Percentiles rank a stretch among this genome's conserved stretches.
These are phyloP conservation scores for Pollenia griseotomentosa DNA, from an alignment of 2,888 invertebrate species.

Conservation along the genomic window DNA sequence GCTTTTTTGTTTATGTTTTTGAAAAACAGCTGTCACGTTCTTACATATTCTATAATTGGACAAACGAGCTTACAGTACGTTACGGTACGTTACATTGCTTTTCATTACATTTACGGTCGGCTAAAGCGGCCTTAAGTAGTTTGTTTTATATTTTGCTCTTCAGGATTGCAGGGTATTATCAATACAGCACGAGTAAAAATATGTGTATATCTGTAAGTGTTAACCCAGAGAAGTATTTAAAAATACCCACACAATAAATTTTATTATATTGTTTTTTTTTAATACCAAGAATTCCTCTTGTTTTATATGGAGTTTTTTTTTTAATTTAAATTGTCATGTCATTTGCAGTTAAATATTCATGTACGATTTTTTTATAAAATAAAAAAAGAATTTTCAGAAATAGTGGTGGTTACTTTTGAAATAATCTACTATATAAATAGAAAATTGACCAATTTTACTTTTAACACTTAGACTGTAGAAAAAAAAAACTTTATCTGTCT, in stretches of 20 bases:
- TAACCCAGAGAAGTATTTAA: neutral
- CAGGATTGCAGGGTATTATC: neutral
- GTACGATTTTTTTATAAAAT: neutral
- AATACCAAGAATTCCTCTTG: slow-evolving; percentile 33
- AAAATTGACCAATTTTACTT: slow-evolving; percentile 27
- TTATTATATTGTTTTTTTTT: slow-evolving; percentile 10
- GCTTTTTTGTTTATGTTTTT: no score
- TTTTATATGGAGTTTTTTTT: slow-evolving; percentile 40
- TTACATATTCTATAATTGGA: no score
- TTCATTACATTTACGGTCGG: no score
- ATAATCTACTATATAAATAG: slow-evolving; percentile 19
- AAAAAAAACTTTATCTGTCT: neutral
- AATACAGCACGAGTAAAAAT: neutral
- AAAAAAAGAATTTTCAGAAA: slow-evolving; percentile 18
- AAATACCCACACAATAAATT: slow-evolving; percentile 21
- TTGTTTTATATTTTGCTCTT: neutral
- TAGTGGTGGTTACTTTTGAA: slow-evolving; percentile 42
- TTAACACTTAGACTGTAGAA: neutral
- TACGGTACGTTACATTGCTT: no score
- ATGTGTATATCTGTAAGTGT: slow-evolving; percentile 6
- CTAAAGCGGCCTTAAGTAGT: no score
- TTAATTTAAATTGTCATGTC: slow-evolving; percentile 60
- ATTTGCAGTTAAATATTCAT: slow-evolving; percentile 54
- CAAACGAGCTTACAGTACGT: no score
- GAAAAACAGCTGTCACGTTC: no score